A percentile compares a stretch with the other conserved stretches of the same genome.
Conservation (phyloP, 2,888 invertebrate genomes). For the Bugula neritina region DNA sequence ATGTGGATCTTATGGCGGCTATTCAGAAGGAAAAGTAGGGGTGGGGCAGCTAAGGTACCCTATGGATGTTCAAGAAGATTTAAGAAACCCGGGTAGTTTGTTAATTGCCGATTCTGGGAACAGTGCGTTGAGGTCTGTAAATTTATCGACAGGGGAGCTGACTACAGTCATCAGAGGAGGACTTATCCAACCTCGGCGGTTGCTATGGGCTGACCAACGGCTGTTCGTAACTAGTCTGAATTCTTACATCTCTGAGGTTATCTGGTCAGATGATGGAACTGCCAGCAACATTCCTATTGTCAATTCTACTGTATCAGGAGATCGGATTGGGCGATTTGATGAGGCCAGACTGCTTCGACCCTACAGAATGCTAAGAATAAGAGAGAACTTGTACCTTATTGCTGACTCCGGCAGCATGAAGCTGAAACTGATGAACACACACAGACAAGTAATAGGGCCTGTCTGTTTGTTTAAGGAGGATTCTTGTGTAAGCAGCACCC, state of each 20-base stretch:
- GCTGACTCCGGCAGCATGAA: neutral
- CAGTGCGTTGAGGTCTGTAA: neutral
- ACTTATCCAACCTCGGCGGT: neutral
- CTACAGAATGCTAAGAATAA: neutral
- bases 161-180: neutral
- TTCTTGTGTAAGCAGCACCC: neutral
- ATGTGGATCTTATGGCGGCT: neutral
- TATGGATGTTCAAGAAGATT: neutral
- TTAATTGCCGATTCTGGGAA: neutral
- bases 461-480: neutral
- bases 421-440: neutral
- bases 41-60: neutral
- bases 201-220: neutral
- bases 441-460: neutral
- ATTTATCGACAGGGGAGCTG: neutral
- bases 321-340: neutral
- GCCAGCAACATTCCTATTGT: neutral
- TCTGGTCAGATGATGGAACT: neutral
- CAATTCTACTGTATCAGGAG: neutral
- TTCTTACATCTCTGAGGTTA: neutral
- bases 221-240: neutral
- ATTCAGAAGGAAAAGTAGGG: neutral
- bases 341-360: neutral
- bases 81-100: neutral
- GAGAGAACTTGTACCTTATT: neutral